These are phyloP conservation scores for Nymphalis c-album DNA, from an alignment of 2,888 invertebrate species.

Conservation along the genomic window DNA sequence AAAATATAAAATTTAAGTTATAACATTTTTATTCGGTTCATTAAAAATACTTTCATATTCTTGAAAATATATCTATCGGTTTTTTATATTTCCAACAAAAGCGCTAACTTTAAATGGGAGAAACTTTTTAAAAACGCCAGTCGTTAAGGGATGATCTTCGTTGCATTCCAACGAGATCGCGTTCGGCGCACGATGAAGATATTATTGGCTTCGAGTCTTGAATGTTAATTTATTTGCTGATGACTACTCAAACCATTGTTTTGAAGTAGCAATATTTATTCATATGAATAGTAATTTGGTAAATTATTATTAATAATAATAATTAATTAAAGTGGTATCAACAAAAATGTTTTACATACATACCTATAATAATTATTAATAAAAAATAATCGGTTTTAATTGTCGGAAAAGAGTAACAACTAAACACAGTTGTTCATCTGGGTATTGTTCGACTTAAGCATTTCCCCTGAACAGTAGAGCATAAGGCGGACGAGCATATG, in stretches of 20 bases:
- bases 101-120: constrained; percentile 9
- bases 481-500: too few relatives aligned
- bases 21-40: neutral
- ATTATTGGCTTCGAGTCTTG: constrained; percentile 36
- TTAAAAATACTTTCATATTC: neutral
- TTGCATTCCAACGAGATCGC: constrained; percentile 36
- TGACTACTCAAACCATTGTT: neutral
- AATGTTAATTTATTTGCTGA: constrained; percentile 32
- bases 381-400: too few relatives aligned
- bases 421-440: too few relatives aligned
- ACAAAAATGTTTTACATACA: neutral
- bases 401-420: too few relatives aligned
- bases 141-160: constrained; percentile 33
- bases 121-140: constrained; percentile 20
- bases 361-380: too few relatives aligned
- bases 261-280: neutral
- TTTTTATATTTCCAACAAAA: neutral
- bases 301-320: too few relatives aligned
- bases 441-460: too few relatives aligned
- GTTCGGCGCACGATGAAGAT: constrained; percentile 27
- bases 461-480: too few relatives aligned
- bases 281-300: neutral
- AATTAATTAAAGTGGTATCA: neutral
- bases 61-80: neutral
- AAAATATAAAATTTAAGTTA: too few relatives aligned